Base-by-base conservation (phyloP, 2,888 invertebrate species). In the Metopia argyrocephala region DNA sequence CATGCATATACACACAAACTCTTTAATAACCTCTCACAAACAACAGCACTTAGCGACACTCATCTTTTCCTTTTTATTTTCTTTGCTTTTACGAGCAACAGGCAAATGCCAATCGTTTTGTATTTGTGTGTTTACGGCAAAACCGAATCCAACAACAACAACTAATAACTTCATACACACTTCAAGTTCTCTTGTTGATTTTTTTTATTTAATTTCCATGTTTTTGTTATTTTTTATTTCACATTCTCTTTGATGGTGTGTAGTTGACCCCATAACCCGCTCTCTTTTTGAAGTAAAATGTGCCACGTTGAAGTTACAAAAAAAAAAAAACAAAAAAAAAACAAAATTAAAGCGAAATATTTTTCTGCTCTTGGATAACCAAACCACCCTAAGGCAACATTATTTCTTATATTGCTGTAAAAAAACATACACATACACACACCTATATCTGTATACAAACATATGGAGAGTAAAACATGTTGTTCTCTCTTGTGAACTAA, bases 81-180 rank as follows among this genome's bases (percentile, higher is more conserved):
- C 31, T 70, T 28, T 70, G 79, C 46, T 76, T 71, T 71, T 46
- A 79, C 68, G 68, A 79, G 82, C 82, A 82, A 82, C 82, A 82
- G 82, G 82, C 82, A 78, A 80, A 82, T 82, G 78, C 64, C 73
- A 73, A 69, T 73, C 76, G 76, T 74, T 46, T 78, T 70, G 27
- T 68, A 62, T 62, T 12, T 65, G 66, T 71, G 27, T 66, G 57
- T 69, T 54, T 62, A 46, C 7, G 12, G n/a, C 27, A 21, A 38
- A 21, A 57, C 12, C 21, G 48, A 25, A 46, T 48, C 25, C 45
- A 62, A 23, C 45, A 15, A 46, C 12, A 31, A 38, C 12, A 31
- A 31, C 31, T 15, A 38, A 38, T 38, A 38, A 12, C 38, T 38
- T 38, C 3, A 38, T 12, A 38, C 38, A n/a, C n/a, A n/a, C n/a